phyloP scores from a whole-genome alignment of 2,888 invertebrate genomes.

The Caenorhabditis sp. region DNA sequence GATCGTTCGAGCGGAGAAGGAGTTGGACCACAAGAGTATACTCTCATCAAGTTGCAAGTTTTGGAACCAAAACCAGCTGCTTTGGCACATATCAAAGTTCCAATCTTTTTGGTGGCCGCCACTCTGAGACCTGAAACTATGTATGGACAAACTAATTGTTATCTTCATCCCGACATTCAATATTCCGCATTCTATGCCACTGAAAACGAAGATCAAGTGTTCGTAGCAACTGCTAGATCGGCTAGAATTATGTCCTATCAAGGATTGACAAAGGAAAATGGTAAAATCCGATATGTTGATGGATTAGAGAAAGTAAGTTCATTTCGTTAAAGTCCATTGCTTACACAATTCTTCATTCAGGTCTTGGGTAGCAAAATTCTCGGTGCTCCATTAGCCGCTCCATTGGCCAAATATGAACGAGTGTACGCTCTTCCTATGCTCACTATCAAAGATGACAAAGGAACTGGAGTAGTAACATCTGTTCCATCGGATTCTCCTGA shows the following conservation, averaged over 20 bases:
- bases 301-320: slow-evolving; percentile 73
- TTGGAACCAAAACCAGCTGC: slow-evolving; percentile 78
- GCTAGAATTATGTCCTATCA: slow-evolving; percentile 96
- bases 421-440: slow-evolving; percentile 96
- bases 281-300: slow-evolving; percentile 79
- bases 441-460: slow-evolving; percentile 95
- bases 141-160: slow-evolving; percentile 99
- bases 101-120: slow-evolving; percentile 88
- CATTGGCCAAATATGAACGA: slow-evolving; percentile 82
- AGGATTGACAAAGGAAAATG: slow-evolving; percentile 84
- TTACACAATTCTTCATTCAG: too few species aligned
- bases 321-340: too few species aligned
- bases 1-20: slow-evolving; percentile 95
- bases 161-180: slow-evolving; percentile 92
- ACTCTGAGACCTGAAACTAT: slow-evolving; percentile 98
- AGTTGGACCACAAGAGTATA: slow-evolving; percentile 97
- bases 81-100: slow-evolving; percentile 74
- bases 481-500: slow-evolving; percentile 99
- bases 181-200: slow-evolving; percentile 81
- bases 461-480: slow-evolving; percentile 95
- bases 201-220: slow-evolving; percentile 78
- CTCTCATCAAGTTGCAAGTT: slow-evolving; percentile 86
- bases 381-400: slow-evolving; percentile 85
- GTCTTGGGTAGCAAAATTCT: slow-evolving; percentile 78
- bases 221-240: slow-evolving; percentile 84